Conservation (phyloP, 1,140 invertebrate genomes). For the Geopemphigus sp. region DNA sequence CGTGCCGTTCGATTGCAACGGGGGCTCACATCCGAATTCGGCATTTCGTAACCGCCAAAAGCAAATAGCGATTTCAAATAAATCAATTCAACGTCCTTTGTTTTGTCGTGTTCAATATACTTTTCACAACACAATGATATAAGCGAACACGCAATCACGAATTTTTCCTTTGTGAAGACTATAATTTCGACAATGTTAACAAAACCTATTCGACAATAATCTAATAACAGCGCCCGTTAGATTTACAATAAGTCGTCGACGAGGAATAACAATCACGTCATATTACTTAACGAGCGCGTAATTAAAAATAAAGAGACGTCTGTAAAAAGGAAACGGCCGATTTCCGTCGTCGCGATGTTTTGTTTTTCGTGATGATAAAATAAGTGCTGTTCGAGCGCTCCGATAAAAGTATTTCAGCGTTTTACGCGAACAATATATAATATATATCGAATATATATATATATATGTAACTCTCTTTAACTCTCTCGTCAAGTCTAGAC, state of each 20-base stretch:
- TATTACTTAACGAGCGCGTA: no score
- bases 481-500: not conserved
- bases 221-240: no score
- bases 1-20: not conserved
- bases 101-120: no score
- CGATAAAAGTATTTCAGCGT: conserved; percentile 24
- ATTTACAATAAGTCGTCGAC: no score
- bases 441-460: no score
- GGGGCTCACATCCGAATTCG: not conserved
- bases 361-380: not conserved
- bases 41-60: not conserved
- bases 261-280: no score
- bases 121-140: not conserved
- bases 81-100: conserved; percentile 18
- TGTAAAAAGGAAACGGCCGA: no score
- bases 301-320: no score
- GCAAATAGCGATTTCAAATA: not conserved
- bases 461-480: conserved; percentile 1
- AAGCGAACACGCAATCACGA: no score
- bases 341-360: not conserved
- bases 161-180: no score
- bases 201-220: no score
- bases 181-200: no score
- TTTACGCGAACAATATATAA: not conserved
- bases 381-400: not conserved